Conservation (phyloP, 2,888 invertebrate genomes). For the Gastracanthus pulcherrimus region DNA sequence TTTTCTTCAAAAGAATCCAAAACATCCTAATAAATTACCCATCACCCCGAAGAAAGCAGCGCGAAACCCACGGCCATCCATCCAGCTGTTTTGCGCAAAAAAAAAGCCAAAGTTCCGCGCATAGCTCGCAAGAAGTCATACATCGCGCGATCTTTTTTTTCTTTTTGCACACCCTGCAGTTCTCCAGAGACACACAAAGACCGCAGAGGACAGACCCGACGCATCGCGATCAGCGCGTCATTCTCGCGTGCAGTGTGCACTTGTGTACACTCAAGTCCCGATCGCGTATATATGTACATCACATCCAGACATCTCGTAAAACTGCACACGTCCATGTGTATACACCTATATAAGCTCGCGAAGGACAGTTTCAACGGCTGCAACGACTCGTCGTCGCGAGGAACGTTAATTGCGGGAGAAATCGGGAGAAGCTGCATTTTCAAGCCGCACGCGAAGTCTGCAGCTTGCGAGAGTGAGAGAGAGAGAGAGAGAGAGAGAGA, state of each 20-base stretch:
- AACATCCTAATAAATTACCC: too few species aligned
- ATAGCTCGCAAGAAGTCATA: background rate
- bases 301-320: too few species aligned
- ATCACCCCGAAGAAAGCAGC: too few species aligned
- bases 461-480: slow-evolving; percentile 36
- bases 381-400: background rate
- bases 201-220: background rate
- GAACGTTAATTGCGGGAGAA: slow-evolving; percentile 52
- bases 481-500: too few species aligned
- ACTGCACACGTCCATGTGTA: too few species aligned
- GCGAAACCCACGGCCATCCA: too few species aligned
- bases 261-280: background rate
- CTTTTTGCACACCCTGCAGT: too few species aligned
- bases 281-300: background rate
- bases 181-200: background rate
- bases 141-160: background rate
- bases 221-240: background rate
- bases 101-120: background rate
- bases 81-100: background rate
- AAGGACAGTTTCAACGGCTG: background rate
- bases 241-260: background rate
- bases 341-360: background rate
- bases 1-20: too few species aligned
- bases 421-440: slow-evolving; percentile 21
- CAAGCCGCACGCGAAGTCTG: slow-evolving; percentile 23